Evolutionary conservation across 2,797 vertebrate genomes (phyloP).

Genomic region (Lagothrix lagotricha): DNA sequence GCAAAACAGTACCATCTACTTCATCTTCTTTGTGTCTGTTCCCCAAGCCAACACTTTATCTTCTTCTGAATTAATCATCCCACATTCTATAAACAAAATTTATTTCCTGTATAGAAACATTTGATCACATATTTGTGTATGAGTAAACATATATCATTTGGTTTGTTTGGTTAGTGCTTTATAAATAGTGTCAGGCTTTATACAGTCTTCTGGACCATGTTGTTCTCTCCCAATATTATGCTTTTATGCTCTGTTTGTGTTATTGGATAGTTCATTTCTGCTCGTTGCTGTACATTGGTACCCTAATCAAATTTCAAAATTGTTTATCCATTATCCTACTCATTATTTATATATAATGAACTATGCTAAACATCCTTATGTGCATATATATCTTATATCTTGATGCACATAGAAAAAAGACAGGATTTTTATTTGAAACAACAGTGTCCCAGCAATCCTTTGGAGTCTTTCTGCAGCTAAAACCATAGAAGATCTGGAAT

Average conservation of each 20-base stretch:
- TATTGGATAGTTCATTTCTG: neutral
- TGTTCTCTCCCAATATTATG: neutral
- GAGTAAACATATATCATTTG: neutral
- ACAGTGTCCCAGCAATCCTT: neutral
- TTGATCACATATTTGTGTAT: neutral
- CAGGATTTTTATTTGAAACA: neutral
- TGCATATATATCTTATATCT: neutral
- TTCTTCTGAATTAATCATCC: neutral
- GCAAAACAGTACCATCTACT: neutral
- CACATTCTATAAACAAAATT: neutral
- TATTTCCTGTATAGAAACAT: neutral
- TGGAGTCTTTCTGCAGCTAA: neutral
- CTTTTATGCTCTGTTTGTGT: neutral
- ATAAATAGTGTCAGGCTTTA: neutral
- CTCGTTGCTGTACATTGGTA: neutral
- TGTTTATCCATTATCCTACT: neutral
- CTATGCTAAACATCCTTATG: neutral
- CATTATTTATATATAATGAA: neutral
- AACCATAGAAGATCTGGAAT: neutral
- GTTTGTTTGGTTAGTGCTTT: neutral
- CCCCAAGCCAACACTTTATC: neutral
- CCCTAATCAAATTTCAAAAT: neutral
- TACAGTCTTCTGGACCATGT: neutral
- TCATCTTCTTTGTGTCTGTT: neutral
- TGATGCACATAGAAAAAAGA: neutral